These are phyloP conservation scores for Lithophane semibrunnea DNA, from an alignment of 2,888 invertebrate genomes.

Conservation along the genomic window DNA sequence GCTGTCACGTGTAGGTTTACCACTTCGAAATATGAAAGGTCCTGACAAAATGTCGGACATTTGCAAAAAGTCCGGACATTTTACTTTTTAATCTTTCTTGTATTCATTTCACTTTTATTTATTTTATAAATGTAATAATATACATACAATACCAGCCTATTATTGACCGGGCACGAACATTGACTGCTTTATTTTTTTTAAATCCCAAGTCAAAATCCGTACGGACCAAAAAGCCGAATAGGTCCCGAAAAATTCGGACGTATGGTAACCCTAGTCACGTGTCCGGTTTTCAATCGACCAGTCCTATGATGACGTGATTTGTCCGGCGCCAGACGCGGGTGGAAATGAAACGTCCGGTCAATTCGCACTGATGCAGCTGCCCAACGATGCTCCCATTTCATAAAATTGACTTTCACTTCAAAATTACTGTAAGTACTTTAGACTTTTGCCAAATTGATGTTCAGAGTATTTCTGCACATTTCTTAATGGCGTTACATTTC, in stretches of 20 bases:
- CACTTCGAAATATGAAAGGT: not conserved
- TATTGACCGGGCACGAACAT: not conserved
- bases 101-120: not conserved
- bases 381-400: slow-evolving; percentile 16
- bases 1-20: slow-evolving; percentile 19
- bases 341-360: slow-evolving; percentile 59
- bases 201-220: not conserved
- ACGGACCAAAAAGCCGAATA: not conserved
- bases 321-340: slow-evolving; percentile 37
- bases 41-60: not conserved
- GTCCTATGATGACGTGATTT: slow-evolving; percentile 12
- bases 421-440: not conserved
- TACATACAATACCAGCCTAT: not conserved
- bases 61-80: not conserved
- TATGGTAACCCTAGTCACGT: not conserved
- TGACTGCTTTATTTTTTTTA: no score
- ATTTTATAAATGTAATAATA: not conserved
- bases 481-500: not conserved
- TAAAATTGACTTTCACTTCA: slow-evolving; percentile 17
- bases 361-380: slow-evolving; percentile 26
- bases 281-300: slow-evolving; percentile 2
- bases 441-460: not conserved
- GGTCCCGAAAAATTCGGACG: not conserved
- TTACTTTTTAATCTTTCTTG: no score
- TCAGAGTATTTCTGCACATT: not conserved